phyloP scores from a whole-genome alignment of 1,140 invertebrate species.

The Orchesella cincta region DNA sequence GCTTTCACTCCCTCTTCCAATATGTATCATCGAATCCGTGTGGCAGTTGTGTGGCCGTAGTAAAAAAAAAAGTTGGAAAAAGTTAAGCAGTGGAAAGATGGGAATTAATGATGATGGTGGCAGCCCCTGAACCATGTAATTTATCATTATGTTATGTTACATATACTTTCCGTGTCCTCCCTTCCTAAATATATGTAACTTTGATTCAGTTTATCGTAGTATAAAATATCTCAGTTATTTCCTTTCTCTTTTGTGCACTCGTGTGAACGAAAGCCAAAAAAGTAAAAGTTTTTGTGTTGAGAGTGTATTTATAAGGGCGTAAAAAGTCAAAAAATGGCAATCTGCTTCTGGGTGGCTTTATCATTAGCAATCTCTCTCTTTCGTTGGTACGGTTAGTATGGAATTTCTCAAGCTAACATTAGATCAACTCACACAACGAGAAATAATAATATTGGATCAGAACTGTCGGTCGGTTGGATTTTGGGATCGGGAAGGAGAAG shows the following conservation, averaged over 20 bases:
- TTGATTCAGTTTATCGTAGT: background rate
- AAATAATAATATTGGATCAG: too few relatives aligned
- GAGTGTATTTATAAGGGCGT: background rate
- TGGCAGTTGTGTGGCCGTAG: background rate
- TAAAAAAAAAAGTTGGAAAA: background rate
- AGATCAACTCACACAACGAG: too few relatives aligned
- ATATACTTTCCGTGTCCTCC: background rate
- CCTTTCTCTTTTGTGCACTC: background rate
- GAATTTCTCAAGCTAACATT: too few relatives aligned
- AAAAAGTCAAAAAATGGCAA: background rate
- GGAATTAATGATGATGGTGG: slow-evolving; percentile 26
- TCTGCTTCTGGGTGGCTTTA: background rate
- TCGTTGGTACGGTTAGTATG: too few relatives aligned
- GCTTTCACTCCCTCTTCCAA: background rate
- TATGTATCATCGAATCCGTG: background rate
- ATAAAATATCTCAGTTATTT: background rate
- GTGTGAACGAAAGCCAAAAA: background rate
- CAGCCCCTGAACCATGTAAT: slow-evolving; percentile 22
- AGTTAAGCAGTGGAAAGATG: background rate
- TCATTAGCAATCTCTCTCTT: background rate
- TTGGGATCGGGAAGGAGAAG: too few relatives aligned
- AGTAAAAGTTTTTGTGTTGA: background rate
- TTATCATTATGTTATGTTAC: slow-evolving; percentile 21
- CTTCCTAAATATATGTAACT: background rate
- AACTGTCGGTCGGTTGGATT: too few relatives aligned